phyloP scores from a whole-genome alignment of 1,140 invertebrate species.

The Eueides isabella region DNA sequence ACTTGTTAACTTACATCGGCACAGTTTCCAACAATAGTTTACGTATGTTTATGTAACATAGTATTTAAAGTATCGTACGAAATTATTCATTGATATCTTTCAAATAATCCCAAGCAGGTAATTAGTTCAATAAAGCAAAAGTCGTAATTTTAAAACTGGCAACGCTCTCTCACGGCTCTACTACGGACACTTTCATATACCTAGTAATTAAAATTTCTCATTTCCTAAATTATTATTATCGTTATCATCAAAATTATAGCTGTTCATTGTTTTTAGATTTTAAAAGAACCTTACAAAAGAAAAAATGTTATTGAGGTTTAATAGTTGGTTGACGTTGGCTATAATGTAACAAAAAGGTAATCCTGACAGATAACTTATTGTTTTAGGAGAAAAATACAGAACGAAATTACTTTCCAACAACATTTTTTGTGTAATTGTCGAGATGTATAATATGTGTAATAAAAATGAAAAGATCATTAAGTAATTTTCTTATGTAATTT shows the following conservation, averaged over 20 bases:
- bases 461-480: too few species aligned
- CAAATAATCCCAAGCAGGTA: constrained; percentile 23
- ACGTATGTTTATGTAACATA: constrained; percentile 57
- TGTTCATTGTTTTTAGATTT: constrained; percentile 3
- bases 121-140: constrained; percentile 25
- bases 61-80: constrained; percentile 26
- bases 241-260: not conserved
- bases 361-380: too few species aligned
- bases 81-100: constrained; percentile 34
- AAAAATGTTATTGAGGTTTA: too few species aligned
- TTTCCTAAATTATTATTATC: constrained; percentile 3
- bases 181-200: not conserved
- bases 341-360: too few species aligned
- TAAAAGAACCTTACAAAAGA: not conserved
- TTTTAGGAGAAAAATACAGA: too few species aligned
- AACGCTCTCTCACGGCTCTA: constrained; percentile 21
- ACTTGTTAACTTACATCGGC: constrained; percentile 51
- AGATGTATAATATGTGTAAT: too few species aligned
- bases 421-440: too few species aligned
- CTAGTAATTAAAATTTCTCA: not conserved
- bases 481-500: not conserved
- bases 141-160: constrained; percentile 31
- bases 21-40: constrained; percentile 57
- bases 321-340: too few species aligned
- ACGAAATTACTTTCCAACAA: too few species aligned